These are phyloP conservation scores for Heliconius congener DNA, from an alignment of 1,140 invertebrate species.

Conservation along the genomic window DNA sequence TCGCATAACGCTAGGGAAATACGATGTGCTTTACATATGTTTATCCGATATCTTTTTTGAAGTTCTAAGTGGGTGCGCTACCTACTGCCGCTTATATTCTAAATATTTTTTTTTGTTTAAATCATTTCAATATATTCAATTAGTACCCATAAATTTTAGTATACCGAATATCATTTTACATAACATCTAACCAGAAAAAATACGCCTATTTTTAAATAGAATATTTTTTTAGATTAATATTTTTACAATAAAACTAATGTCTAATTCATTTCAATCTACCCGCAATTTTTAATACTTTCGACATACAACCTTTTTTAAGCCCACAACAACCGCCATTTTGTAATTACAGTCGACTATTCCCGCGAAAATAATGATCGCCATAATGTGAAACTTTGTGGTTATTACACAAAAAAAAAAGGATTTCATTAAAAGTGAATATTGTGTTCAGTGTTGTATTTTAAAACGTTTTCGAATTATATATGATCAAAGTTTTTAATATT, in stretches of 20 bases:
- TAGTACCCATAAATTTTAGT: too few species aligned
- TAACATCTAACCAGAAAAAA: too few species aligned
- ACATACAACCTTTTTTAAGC: not conserved
- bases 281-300: not conserved
- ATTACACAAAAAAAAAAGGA: constrained; percentile 26
- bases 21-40: constrained; percentile 20
- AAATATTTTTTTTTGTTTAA: not conserved
- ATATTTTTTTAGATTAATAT: too few species aligned
- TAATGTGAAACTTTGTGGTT: constrained; percentile 34
- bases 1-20: constrained; percentile 41
- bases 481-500: constrained; percentile 12
- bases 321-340: constrained; percentile 30
- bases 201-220: too few species aligned
- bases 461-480: constrained; percentile 14
- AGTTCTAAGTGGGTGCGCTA: not conserved
- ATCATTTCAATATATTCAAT: too few species aligned
- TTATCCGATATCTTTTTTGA: constrained; percentile 4
- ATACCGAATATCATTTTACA: too few species aligned
- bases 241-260: too few species aligned
- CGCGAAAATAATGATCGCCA: constrained; percentile 34
- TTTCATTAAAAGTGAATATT: not conserved
- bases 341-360: constrained; percentile 30
- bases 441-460: not conserved
- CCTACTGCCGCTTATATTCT: not conserved
- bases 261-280: too few species aligned